These are phyloP conservation scores for Zaprionus kolodkinae DNA, from an alignment of 1,140 invertebrate genomes.

Conservation along the genomic window DNA sequence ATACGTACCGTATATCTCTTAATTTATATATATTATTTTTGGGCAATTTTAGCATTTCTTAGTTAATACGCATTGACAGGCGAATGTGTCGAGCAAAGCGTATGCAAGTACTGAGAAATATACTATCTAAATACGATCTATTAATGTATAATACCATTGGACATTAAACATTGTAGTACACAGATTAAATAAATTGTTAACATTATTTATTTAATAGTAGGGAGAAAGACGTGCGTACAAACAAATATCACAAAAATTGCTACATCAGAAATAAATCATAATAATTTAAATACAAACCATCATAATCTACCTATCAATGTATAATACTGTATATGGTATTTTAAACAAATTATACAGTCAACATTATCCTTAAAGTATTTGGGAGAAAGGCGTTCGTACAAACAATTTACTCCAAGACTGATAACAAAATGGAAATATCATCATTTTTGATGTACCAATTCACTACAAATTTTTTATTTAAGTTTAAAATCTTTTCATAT, in stretches of 20 bases:
- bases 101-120: neutral
- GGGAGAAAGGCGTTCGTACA: neutral
- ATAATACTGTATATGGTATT: neutral
- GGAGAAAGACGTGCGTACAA: no score
- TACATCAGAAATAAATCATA: no score
- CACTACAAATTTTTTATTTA: no score
- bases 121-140: neutral
- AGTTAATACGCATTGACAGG: slow-evolving; percentile 38
- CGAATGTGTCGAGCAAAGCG: slow-evolving; percentile 27
- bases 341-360: neutral
- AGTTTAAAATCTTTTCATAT: no score
- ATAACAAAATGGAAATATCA: no score
- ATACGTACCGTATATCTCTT: slow-evolving; percentile 18
- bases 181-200: no score
- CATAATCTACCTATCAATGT: no score
- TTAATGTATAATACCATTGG: neutral
- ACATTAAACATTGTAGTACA: neutral
- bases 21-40: slow-evolving; percentile 12
- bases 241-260: no score
- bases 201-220: no score
- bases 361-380: neutral
- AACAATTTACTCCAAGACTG: neutral
- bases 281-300: no score
- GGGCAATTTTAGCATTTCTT: slow-evolving; percentile 17
- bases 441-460: no score